Evolutionary conservation across 2,888 invertebrate species (phyloP).

Genomic region (Sceliomorpha sp.): DNA sequence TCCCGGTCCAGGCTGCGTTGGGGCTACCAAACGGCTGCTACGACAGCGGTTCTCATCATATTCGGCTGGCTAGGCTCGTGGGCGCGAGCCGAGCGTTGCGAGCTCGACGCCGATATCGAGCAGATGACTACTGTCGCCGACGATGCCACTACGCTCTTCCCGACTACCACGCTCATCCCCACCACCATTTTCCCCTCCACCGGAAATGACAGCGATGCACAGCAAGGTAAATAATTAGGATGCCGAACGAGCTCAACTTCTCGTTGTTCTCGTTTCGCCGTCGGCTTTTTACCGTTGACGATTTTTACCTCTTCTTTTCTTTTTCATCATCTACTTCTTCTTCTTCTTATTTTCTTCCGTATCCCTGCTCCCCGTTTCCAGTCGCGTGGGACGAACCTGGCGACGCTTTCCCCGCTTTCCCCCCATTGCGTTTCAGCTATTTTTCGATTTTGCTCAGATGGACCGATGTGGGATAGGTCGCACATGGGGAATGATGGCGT

Average conservation of each 20-base stretch:
- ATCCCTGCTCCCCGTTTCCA: too few relatives aligned
- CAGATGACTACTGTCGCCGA: slow-evolving; percentile 52
- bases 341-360: too few relatives aligned
- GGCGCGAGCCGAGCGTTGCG: slow-evolving; percentile 17
- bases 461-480: too few relatives aligned
- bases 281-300: too few relatives aligned
- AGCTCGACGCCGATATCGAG: slow-evolving; percentile 38
- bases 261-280: slow-evolving; percentile 24
- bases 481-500: too few relatives aligned
- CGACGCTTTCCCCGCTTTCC: too few relatives aligned
- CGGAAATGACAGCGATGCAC: slow-evolving; percentile 65
- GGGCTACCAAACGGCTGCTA: slow-evolving; percentile 62
- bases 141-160: slow-evolving; percentile 23
- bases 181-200: slow-evolving; percentile 56
- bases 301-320: too few relatives aligned
- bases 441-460: too few relatives aligned
- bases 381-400: too few relatives aligned
- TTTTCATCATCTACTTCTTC: too few relatives aligned
- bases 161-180: slow-evolving; percentile 46
- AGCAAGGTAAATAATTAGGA: slow-evolving; percentile 67
- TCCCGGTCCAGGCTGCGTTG: slow-evolving; percentile 69
- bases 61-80: slow-evolving; percentile 28
- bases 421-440: too few relatives aligned
- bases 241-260: slow-evolving; percentile 60
- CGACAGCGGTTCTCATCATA: slow-evolving; percentile 61